These are phyloP conservation scores for Chrysolina americana DNA, from an alignment of 2,888 invertebrate species.

Conservation along the genomic window DNA sequence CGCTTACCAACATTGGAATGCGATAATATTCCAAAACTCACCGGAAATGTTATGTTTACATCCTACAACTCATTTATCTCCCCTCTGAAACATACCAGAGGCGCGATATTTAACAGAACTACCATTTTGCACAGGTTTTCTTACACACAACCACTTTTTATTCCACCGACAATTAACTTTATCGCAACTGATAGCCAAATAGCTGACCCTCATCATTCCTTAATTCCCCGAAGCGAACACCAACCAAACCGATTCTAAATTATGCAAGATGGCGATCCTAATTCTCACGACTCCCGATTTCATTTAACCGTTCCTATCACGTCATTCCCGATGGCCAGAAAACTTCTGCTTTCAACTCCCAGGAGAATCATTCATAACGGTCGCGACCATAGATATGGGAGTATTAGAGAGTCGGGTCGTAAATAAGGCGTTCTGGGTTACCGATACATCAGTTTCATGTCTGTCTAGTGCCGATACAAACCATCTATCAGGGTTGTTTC, in stretches of 20 bases:
- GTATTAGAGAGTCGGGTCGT: slow-evolving; percentile 63
- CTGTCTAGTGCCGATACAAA: slow-evolving; percentile 69
- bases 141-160: neutral
- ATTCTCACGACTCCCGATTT: slow-evolving; percentile 12
- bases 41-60: too few relatives aligned
- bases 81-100: too few relatives aligned
- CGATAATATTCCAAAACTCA: too few relatives aligned
- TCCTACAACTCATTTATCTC: too few relatives aligned
- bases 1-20: too few relatives aligned
- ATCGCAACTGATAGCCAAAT: neutral
- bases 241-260: neutral
- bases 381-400: slow-evolving; percentile 63
- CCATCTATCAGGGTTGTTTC: slow-evolving; percentile 57
- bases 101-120: too few relatives aligned
- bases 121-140: too few relatives aligned
- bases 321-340: slow-evolving; percentile 32
- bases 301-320: slow-evolving; percentile 33
- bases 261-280: slow-evolving; percentile 16
- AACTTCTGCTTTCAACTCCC: slow-evolving; percentile 51
- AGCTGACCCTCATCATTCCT: neutral
- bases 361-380: slow-evolving; percentile 64
- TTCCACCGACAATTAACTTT: neutral
- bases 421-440: slow-evolving; percentile 62
- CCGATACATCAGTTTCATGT: slow-evolving; percentile 64
- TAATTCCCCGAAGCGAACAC: neutral